Base-by-base conservation (phyloP, 2,113 vertebrate genomes). In the Saimiri boliviensis region DNA sequence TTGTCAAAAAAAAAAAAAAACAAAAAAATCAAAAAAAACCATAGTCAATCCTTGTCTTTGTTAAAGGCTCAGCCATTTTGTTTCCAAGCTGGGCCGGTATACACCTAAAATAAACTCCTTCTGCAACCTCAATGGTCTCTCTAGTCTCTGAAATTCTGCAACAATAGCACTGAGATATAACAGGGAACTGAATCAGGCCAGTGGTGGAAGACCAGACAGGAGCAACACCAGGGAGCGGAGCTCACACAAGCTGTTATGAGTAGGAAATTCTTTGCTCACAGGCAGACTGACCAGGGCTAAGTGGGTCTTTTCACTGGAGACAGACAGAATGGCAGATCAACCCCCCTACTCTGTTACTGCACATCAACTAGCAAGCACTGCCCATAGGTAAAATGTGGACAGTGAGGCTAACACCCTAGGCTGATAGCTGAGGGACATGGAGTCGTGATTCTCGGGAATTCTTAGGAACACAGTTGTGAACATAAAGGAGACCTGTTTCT, bases 351-450 rank as follows among this genome's bases (percentile, higher is more conserved):
- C 25, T 23, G 16, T 37, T 27, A 6, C 42, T 73, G 30, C 1
- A 23, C 4, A 32, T 27, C 23, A 71, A 16, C 20, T 13, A 10
- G 23, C 1, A 2, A 70, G 37, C 9, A 1, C 40, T 25, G 49
- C 23, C 49, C 58, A 40, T 12, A 68, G 58, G 35, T 8, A 11
- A 70, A 58, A 49, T 2, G 40, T n/a, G 30, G 49, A 40, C 2
- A 16, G 25, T 10, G 25, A 66, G 88, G 30, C 35, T 58, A 37
- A 32, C 10, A 35, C 16, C 32, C 21, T 47, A 5, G 60, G 71
- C 27, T 2, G 5, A n/a, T 2, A 35, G 25, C 0, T 0, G 11
- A 8, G 49, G 58, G 37, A 1, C 12, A 0, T 16, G 4, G 70
- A 40, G 8, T 23, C 8, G 14, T 66, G 30, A 58, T 6, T 66